phyloP scores from a whole-genome alignment of 2,888 invertebrate genomes.

The Amiota communis region DNA sequence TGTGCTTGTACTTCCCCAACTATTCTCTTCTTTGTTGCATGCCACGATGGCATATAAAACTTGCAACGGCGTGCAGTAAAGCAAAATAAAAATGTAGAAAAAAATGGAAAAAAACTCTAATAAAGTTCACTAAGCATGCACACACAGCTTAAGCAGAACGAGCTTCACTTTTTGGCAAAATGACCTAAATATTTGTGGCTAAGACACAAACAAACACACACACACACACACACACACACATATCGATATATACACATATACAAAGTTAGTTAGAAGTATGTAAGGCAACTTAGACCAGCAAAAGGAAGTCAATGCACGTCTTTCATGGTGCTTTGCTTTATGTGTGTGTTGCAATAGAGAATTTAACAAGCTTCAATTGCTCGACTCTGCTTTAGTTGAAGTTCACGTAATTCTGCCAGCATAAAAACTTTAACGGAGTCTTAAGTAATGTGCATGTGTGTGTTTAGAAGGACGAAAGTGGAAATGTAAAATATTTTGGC shows the following conservation, averaged over 20 bases:
- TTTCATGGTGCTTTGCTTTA: conserved; percentile 6
- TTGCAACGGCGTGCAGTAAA: neutral
- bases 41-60: neutral
- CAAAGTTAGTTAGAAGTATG: too few species aligned
- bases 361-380: neutral
- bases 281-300: too few species aligned
- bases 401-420: neutral
- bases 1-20: too few species aligned
- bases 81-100: neutral
- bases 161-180: conserved; percentile 11
- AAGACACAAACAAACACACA: neutral
- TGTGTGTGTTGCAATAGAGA: neutral
- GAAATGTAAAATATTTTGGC: too few species aligned
- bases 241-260: too few species aligned
- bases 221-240: neutral
- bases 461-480: too few species aligned
- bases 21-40: too few species aligned
- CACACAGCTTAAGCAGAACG: neutral
- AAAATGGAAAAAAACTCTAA: neutral
- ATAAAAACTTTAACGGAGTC: neutral
- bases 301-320: conserved; percentile 8
- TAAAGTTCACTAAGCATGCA: neutral
- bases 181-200: conserved; percentile 24
- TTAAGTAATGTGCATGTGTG: neutral
- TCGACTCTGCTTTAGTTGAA: neutral